phyloP scores from a whole-genome alignment of 2,113 vertebrate species.

The Pteropus alecto region DNA sequence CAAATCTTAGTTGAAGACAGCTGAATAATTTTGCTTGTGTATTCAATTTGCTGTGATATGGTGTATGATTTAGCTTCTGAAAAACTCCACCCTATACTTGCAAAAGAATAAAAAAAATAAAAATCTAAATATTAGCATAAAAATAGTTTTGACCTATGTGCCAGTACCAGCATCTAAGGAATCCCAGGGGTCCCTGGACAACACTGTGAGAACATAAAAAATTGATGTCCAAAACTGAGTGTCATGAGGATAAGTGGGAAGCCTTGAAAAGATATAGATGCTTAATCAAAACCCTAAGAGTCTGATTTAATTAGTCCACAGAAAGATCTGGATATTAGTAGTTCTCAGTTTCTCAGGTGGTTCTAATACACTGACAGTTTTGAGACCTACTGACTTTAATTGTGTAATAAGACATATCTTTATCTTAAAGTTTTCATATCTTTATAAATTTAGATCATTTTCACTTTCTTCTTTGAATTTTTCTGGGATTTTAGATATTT shows the following conservation, averaged over 20 bases:
- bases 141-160: neutral
- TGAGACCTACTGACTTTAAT: neutral
- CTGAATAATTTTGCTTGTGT: neutral
- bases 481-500: neutral
- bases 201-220: neutral
- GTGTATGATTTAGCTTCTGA: neutral
- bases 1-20: neutral
- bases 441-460: neutral
- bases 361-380: neutral
- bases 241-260: neutral
- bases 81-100: neutral
- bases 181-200: fast-evolving
- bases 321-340: neutral
- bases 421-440: neutral
- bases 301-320: neutral
- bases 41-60: neutral
- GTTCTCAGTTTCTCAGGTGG: neutral
- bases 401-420: neutral
- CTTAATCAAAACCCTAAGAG: neutral
- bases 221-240: neutral
- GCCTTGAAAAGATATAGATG: neutral
- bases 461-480: neutral
- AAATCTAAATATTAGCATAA: neutral
- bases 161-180: neutral
- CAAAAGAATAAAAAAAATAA: neutral